A percentile compares a stretch with the other conserved stretches of the same genome.
phyloP scores from a whole-genome alignment of 1,140 invertebrate genomes.

The Heliconius hewitsoni region DNA sequence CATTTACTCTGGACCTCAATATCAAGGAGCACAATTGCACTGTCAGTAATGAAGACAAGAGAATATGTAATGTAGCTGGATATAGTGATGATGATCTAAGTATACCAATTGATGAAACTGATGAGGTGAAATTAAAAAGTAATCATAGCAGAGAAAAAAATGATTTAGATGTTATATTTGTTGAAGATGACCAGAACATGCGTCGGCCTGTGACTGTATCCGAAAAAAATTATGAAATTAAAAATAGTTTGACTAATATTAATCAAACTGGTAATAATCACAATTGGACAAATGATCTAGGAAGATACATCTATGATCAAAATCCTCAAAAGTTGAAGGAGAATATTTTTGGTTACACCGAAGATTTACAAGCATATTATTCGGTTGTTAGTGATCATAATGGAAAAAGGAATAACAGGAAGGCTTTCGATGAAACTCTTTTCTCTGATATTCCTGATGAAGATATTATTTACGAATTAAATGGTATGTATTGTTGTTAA shows the following conservation, averaged over 20 bases:
- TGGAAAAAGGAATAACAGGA: not conserved
- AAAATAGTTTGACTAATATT: not conserved
- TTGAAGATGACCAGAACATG: not conserved
- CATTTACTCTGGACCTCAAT: not conserved
- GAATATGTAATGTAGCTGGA: not conserved
- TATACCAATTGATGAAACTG: not conserved
- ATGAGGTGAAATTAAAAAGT: not conserved
- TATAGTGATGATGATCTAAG: not conserved
- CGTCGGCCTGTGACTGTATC: not conserved
- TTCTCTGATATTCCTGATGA: not conserved
- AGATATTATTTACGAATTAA: constrained; percentile 35
- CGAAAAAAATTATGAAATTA: not conserved
- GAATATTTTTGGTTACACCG: not conserved
- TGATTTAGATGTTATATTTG: not conserved
- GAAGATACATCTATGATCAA: not conserved
- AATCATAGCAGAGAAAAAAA: not conserved
- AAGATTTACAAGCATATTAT: not conserved
- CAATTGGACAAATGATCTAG: not conserved
- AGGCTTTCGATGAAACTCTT: constrained; percentile 10
- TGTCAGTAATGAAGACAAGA: not conserved
- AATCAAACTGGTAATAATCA: not conserved
- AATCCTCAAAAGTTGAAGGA: not conserved
- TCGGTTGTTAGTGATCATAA: not conserved
- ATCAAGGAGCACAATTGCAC: not conserved
- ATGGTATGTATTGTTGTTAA: constrained; percentile 23